Conservation (phyloP, 2,797 vertebrate species). For the Scyliorhinus canicula region DNA sequence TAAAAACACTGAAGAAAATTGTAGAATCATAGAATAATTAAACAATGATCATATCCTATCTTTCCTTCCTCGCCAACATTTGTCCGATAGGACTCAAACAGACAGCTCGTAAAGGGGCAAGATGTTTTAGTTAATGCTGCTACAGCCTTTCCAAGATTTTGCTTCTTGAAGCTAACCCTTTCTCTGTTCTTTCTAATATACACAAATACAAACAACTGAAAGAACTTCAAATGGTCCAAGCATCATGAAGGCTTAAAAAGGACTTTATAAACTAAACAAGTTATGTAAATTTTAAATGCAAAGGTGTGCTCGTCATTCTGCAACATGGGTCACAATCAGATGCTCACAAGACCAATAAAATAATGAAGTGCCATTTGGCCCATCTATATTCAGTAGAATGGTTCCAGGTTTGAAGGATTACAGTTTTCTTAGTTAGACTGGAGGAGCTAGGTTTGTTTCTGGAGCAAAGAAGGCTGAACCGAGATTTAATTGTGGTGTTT, state of each 20-base stretch:
- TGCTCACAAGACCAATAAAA: neutral
- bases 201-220: neutral
- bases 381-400: neutral
- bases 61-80: neutral
- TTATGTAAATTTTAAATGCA: neutral
- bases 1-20: neutral
- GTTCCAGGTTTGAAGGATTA: neutral
- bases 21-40: neutral
- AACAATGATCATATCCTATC: neutral
- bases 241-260: neutral
- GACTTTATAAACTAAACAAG: neutral
- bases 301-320: neutral
- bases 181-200: neutral
- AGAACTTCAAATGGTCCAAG: neutral
- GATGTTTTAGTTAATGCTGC: neutral
- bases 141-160: neutral
- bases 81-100: no score
- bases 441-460: neutral
- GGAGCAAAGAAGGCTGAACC: neutral
- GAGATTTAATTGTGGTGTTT: no score
- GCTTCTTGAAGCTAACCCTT: neutral
- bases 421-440: neutral
- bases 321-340: neutral
- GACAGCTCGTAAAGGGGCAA: neutral
- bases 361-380: neutral